phyloP scores from a whole-genome alignment of 2,797 vertebrate species.

The Buceros bicornis region DNA sequence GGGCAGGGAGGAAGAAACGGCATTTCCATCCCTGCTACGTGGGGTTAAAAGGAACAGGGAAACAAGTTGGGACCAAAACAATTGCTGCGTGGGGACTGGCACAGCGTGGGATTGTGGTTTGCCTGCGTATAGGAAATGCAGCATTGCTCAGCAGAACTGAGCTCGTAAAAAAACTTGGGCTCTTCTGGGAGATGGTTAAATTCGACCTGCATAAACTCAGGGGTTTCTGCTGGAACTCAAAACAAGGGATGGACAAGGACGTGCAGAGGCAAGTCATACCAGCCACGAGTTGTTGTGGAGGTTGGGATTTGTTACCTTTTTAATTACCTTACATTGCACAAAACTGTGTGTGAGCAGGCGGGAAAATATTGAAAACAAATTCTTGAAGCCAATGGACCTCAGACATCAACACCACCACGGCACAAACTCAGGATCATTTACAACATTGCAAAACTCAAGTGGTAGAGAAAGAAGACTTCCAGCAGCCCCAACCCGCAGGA shows the following conservation, averaged over 20 bases:
- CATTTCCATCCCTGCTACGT: neutral
- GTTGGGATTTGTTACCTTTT: neutral
- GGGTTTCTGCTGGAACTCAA: neutral
- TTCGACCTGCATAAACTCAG: neutral
- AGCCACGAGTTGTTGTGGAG: neutral
- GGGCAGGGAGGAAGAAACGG: neutral
- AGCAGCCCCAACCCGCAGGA: neutral
- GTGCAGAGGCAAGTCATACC: neutral
- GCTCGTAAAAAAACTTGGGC: neutral
- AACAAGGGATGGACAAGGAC: neutral
- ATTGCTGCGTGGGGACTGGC: accelerated
- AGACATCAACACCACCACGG: neutral
- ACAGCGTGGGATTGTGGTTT: neutral
- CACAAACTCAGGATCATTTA: neutral
- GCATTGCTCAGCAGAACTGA: neutral
- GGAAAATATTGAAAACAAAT: neutral
- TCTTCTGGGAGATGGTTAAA: neutral
- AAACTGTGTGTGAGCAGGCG: neutral
- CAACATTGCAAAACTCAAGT: accelerated
- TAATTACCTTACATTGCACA: neutral
- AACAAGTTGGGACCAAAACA: neutral
- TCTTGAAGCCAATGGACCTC: neutral
- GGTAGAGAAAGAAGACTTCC: neutral
- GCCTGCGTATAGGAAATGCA: neutral
- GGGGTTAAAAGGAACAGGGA: neutral